These are phyloP conservation scores for Cosmopolites sordidus DNA, from an alignment of 2,888 invertebrate genomes.

Conservation along the genomic window DNA sequence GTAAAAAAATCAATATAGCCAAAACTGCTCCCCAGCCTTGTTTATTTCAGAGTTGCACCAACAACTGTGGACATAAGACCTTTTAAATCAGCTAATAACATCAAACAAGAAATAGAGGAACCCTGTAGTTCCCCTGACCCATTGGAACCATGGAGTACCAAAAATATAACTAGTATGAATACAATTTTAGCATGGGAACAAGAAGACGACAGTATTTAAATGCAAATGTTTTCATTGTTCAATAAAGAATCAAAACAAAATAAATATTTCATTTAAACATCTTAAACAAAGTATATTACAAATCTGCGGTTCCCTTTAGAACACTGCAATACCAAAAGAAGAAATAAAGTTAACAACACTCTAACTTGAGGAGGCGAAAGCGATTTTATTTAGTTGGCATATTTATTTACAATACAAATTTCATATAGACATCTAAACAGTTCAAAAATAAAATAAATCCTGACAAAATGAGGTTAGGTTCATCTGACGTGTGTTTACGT, in stretches of 20 bases:
- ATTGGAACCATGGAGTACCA: conserved; percentile 69
- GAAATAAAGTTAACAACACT: no score
- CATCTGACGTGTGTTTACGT: neutral
- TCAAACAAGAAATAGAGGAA: conserved; percentile 33
- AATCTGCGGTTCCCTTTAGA: no score
- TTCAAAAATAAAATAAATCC: no score
- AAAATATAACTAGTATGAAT: conserved; percentile 66
- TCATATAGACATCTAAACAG: no score
- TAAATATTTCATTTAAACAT: no score
- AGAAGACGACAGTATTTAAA: conserved; percentile 51
- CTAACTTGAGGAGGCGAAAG: no score
- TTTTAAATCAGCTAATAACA: conserved; percentile 46
- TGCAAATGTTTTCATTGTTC: neutral
- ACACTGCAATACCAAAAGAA: no score
- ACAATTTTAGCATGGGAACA: conserved; percentile 64
- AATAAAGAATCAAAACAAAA: no score
- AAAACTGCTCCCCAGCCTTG: neutral
- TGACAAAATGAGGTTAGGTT: no score
- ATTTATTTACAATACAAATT: no score
- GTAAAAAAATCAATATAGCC: conserved; percentile 29
- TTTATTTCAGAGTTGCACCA: conserved; percentile 51
- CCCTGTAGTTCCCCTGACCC: conserved; percentile 55
- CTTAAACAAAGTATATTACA: no score
- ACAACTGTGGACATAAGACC: conserved; percentile 41
- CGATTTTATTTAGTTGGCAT: no score